Base-by-base conservation (phyloP, 2,113 vertebrate species). In the Ifrita kowaldi region DNA sequence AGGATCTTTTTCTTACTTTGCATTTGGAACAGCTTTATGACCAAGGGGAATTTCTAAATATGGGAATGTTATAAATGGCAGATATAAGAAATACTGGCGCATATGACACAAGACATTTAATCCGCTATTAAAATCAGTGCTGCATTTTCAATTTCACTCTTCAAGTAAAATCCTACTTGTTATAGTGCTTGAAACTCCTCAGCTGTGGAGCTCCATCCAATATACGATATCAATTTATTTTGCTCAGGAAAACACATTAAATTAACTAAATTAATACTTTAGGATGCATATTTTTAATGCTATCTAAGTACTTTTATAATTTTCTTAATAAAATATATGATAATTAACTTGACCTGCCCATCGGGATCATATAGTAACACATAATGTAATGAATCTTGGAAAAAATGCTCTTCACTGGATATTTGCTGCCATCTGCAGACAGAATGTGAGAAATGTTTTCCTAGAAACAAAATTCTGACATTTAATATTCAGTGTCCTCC, bases 381-480 rank as follows among this genome's bases (percentile, higher is more conserved):
- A 7, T 6, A 16, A 23, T 30, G 42, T 20, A 76, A 76, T 19
- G 5, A n/a, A 39, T 16, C 12, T 37, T 53, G 19, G 20, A 33
- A 78, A 64, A 59, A 2, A 13, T 47, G 3, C 4, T 64, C 9
- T 80, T 92, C 41, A 41, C n/a, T 94, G 57, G 90, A 49, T 71
- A 86, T 87, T 84, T 95, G 78, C 90, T 97, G 97, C 96, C 97
- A 96, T 92, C 97, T 97, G 74, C 80, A 70, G 97, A 27, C 55
- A 57, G 46, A 68, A 47, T 9, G 2, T 2, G 3, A 55, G 55
- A 90, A 92, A 46, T 70, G 3, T 1, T 76, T 60, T 87, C 62
- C 18, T 65, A 28, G 19, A 76, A 76, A 71, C 22, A 82, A 62
- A 70, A 56, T 39, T 33, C 11, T 50, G 56, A 23, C 0, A 11